phyloP scores from a whole-genome alignment of 53 echinoderm and acorn worm genomes.

The Luidia sarsii region DNA sequence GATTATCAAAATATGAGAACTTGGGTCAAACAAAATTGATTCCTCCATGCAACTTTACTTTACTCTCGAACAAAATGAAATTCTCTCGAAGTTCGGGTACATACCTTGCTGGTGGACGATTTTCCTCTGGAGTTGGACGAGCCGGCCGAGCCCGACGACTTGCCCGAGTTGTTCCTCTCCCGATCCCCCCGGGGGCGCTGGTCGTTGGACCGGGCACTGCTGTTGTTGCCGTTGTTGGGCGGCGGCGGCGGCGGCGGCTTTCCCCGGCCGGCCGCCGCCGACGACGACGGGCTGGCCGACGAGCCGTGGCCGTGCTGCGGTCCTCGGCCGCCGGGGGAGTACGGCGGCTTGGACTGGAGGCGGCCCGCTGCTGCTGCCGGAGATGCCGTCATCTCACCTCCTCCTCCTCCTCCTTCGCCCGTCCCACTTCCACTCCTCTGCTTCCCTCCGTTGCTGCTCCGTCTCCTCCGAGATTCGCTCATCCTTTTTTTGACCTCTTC shows the following conservation, averaged over 20 bases:
- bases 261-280: slow-evolving; percentile 19
- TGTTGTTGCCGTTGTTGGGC: too few relatives aligned
- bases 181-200: neutral
- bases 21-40: too few relatives aligned
- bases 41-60: too few relatives aligned
- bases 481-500: slow-evolving; percentile 20
- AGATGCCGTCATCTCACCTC: slow-evolving; percentile 15
- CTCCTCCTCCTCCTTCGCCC: slow-evolving; percentile 31
- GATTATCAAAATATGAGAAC: too few relatives aligned
- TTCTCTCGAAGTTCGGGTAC: too few relatives aligned
- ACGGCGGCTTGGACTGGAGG: slow-evolving; percentile 14
- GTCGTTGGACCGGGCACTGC: too few relatives aligned
- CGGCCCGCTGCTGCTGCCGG: neutral
- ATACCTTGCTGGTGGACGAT: slow-evolving; percentile 26
- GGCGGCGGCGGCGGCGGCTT: too few relatives aligned
- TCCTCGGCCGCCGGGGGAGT: slow-evolving; percentile 13
- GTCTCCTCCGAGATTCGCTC: slow-evolving; percentile 71
- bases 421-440: slow-evolving; percentile 44
- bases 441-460: slow-evolving; percentile 62
- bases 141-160: slow-evolving; percentile 1
- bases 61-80: too few relatives aligned
- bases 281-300: neutral
- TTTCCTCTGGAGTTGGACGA: slow-evolving; percentile 26
- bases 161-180: slow-evolving; percentile 32
- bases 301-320: neutral